phyloP scores from a whole-genome alignment of 2,888 invertebrate species.

The Cheilosia urbana region DNA sequence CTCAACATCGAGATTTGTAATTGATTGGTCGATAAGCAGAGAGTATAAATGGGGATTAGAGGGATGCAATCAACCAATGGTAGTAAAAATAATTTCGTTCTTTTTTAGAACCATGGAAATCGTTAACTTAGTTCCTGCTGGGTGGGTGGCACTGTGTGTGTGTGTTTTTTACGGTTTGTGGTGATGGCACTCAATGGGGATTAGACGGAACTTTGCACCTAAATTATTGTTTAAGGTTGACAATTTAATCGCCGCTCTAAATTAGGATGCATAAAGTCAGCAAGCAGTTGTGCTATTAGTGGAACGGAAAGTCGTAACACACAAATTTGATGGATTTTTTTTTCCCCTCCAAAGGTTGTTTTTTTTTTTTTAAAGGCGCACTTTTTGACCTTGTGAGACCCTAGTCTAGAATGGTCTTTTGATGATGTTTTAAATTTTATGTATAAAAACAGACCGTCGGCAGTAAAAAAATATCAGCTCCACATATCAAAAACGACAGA shows the following conservation, averaged over 20 bases:
- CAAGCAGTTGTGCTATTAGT: neutral
- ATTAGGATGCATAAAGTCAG: constrained; percentile 7
- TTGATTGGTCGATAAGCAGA: constrained; percentile 69
- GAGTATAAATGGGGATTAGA: constrained; percentile 65
- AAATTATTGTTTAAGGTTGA: constrained; percentile 23
- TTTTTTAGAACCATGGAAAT: constrained; percentile 28
- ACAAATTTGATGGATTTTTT: too few relatives aligned
- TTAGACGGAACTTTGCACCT: constrained; percentile 35
- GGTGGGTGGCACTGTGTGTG: neutral
- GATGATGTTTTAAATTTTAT: too few relatives aligned
- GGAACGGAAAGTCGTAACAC: neutral
- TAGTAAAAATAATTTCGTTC: constrained; percentile 22
- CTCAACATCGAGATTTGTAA: constrained; percentile 58
- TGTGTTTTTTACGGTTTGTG: constrained; percentile 24
- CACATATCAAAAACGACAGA: too few relatives aligned
- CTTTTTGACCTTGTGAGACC: too few relatives aligned
- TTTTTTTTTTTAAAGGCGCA: too few relatives aligned
- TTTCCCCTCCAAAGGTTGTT: too few relatives aligned
- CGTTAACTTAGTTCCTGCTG: neutral
- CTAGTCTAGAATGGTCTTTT: too few relatives aligned
- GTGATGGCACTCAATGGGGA: constrained; percentile 21
- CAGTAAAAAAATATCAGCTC: too few relatives aligned
- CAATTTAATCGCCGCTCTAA: constrained; percentile 38
- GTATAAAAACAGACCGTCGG: too few relatives aligned
- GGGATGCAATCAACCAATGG: constrained; percentile 61